phyloP scores from a whole-genome alignment of 2,888 invertebrate genomes.

The Biston stratarius region DNA sequence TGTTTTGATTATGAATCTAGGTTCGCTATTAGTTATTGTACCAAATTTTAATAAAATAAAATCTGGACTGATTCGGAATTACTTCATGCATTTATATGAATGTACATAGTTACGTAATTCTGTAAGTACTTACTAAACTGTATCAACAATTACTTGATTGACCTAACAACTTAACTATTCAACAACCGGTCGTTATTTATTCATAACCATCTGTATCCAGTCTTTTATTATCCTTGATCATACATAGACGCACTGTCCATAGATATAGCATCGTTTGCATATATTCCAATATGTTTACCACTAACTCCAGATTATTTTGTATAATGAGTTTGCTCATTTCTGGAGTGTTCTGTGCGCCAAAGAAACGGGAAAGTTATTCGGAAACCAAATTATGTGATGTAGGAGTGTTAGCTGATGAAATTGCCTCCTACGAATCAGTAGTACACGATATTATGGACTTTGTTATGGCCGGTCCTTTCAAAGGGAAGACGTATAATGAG shows the following conservation, averaged over 20 bases:
- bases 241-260: conserved; percentile 26
- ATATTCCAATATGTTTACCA: conserved; percentile 15
- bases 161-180: conserved; percentile 5
- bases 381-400: conserved; percentile 56
- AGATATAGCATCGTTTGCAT: conserved; percentile 6
- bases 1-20: no score
- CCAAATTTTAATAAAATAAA: no score
- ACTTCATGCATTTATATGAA: background rate
- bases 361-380: conserved; percentile 32
- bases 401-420: conserved; percentile 80
- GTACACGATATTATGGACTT: conserved; percentile 84
- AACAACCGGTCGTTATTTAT: background rate
- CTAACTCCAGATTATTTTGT: background rate
- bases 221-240: conserved; percentile 31
- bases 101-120: background rate
- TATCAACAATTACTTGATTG: conserved; percentile 1
- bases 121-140: background rate
- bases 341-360: conserved; percentile 27
- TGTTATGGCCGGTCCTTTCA: conserved; percentile 78
- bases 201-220: conserved; percentile 28
- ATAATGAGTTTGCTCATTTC: conserved; percentile 25
- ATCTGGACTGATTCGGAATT: no score
- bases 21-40: no score
- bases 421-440: conserved; percentile 83
- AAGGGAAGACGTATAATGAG: conserved; percentile 86